Percentiles rank a stretch among this genome's conserved stretches.
These are phyloP conservation scores for Aphodius granarius DNA, from an alignment of 2,888 invertebrate species.

Conservation along the genomic window DNA sequence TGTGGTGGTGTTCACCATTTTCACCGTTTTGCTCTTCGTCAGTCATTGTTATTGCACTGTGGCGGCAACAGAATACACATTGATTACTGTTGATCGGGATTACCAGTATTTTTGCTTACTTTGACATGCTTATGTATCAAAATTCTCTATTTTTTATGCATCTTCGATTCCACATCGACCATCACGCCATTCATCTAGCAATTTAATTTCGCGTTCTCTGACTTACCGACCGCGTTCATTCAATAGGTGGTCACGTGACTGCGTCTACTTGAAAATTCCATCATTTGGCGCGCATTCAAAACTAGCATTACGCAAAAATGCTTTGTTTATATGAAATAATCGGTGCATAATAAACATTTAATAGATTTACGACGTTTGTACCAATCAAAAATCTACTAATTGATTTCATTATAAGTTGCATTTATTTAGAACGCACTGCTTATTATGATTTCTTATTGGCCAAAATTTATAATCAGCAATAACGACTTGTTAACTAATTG, in stretches of 20 bases:
- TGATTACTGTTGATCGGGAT: neutral
- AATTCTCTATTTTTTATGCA: neutral
- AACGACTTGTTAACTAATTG: neutral
- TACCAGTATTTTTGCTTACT: neutral
- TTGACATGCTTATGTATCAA: neutral
- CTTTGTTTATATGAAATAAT: neutral
- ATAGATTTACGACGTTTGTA: neutral
- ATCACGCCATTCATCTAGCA: neutral
- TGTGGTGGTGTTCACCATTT: slow-evolving; percentile 30
- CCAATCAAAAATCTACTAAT: too few relatives aligned
- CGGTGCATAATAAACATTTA: neutral
- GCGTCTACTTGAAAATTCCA: neutral
- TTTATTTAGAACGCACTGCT: neutral
- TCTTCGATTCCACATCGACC: neutral
- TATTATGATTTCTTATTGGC: neutral
- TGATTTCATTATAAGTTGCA: too few relatives aligned
- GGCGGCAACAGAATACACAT: neutral
- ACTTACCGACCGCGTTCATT: neutral
- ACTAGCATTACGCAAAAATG: neutral
- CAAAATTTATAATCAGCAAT: neutral
- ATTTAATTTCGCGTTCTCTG: neutral
- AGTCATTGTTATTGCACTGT: slow-evolving; percentile 28
- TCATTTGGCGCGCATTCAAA: neutral
- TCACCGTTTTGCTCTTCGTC: slow-evolving; percentile 32
- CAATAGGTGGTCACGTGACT: neutral